phyloP scores from a whole-genome alignment of 2,888 invertebrate species.

The Ophonus ardosiacus region DNA sequence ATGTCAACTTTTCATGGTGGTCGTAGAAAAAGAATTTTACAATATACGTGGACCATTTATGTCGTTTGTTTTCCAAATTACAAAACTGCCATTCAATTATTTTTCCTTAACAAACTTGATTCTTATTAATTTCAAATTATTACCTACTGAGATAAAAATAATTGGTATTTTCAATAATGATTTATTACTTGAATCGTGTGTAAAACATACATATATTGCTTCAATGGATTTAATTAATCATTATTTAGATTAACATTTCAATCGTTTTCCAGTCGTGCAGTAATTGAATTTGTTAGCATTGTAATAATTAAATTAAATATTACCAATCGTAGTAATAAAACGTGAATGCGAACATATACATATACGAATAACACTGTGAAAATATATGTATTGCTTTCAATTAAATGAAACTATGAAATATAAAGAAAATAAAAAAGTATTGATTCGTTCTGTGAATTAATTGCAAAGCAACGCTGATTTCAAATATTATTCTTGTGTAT shows the following conservation, averaged over 20 bases:
- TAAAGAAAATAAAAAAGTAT: not conserved
- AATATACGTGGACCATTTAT: too few relatives aligned
- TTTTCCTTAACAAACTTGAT: too few relatives aligned
- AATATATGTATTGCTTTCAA: not conserved
- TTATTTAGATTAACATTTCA: not conserved
- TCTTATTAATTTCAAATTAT: too few relatives aligned
- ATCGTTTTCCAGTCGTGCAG: not conserved
- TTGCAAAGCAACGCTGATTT: too few relatives aligned
- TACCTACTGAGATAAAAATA: too few relatives aligned
- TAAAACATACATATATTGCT: not conserved
- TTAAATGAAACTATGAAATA: not conserved
- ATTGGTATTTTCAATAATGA: too few relatives aligned
- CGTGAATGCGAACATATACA: not conserved
- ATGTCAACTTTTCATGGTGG: too few relatives aligned
- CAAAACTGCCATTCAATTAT: too few relatives aligned
- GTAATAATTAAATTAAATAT: not conserved
- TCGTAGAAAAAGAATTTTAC: too few relatives aligned
- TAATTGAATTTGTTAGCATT: not conserved
- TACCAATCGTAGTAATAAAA: not conserved
- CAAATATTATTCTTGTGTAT: too few relatives aligned
- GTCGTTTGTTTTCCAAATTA: too few relatives aligned
- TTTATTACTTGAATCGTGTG: not conserved
- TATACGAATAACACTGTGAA: not conserved
- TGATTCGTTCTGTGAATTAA: too few relatives aligned
- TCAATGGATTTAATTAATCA: not conserved